These are phyloP conservation scores for Aspidapion aeneum DNA, from an alignment of 2,888 invertebrate genomes.

Conservation along the genomic window DNA sequence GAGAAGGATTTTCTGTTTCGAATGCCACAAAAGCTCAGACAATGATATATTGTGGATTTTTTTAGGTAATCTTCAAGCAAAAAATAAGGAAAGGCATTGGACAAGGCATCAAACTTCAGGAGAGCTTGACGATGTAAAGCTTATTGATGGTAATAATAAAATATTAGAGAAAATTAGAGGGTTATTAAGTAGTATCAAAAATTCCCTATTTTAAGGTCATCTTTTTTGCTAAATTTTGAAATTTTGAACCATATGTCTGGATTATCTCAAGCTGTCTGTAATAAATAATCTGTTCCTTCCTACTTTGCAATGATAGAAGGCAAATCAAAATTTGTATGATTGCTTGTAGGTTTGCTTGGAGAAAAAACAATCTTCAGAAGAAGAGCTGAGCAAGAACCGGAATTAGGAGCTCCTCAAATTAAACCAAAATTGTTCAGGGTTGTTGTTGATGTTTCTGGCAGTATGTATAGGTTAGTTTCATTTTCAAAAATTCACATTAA, in stretches of 20 bases:
- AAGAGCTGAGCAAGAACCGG: slow-evolving; percentile 81
- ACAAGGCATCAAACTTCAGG: slow-evolving; percentile 90
- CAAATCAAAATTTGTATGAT: too few species aligned
- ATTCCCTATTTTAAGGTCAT: too few species aligned
- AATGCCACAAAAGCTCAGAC: too few species aligned
- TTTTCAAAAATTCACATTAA: background rate
- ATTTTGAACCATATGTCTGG: too few species aligned
- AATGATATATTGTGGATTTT: too few species aligned
- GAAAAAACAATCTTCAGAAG: slow-evolving; percentile 88
- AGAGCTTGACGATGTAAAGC: slow-evolving; percentile 90
- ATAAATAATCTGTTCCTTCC: too few species aligned
- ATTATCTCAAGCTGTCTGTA: too few species aligned
- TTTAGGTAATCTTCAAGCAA: slow-evolving; percentile 77
- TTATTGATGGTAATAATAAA: slow-evolving; percentile 74
- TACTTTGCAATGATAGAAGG: too few species aligned
- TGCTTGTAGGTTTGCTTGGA: slow-evolving; percentile 81
- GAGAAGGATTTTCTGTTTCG: too few species aligned
- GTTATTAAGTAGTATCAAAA: too few species aligned
- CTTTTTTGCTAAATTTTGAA: slow-evolving; percentile 1
- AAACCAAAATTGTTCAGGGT: slow-evolving; percentile 85
- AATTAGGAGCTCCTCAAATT: slow-evolving; percentile 80
- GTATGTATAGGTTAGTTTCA: slow-evolving; percentile 81
- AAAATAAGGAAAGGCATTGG: slow-evolving; percentile 94
- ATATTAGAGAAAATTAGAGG: too few species aligned
- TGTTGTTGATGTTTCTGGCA: slow-evolving; percentile 92